These are phyloP conservation scores for Nomada goodeniana DNA, from an alignment of 2,888 invertebrate species.

Conservation along the genomic window DNA sequence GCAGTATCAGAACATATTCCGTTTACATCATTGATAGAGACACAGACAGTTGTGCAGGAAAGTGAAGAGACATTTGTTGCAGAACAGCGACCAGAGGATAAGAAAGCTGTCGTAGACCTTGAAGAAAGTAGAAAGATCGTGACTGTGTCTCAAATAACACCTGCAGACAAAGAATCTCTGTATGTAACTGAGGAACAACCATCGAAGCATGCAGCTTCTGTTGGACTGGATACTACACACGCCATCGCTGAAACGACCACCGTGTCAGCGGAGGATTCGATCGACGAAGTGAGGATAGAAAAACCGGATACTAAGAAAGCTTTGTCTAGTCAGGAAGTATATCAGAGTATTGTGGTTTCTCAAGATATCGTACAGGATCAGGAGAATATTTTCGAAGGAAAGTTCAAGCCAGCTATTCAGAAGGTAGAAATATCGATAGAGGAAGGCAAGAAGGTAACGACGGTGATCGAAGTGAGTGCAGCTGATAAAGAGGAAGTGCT, in stretches of 20 bases:
- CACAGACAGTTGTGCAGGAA: constrained; percentile 85
- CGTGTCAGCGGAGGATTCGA: constrained; percentile 79
- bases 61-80: constrained; percentile 84
- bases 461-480: constrained; percentile 85
- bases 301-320: constrained; percentile 71
- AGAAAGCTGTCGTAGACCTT: constrained; percentile 85
- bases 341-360: constrained; percentile 77
- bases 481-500: constrained; percentile 85
- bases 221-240: constrained; percentile 73
- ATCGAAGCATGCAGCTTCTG: constrained; percentile 67
- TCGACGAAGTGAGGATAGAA: constrained; percentile 62
- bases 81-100: constrained; percentile 76
- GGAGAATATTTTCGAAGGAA: constrained; percentile 81
- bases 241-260: constrained; percentile 84
- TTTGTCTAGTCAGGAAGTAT: constrained; percentile 67
- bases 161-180: constrained; percentile 85
- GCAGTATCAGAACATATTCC: constrained; percentile 81
- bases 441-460: constrained; percentile 83
- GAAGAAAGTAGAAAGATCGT: constrained; percentile 85
- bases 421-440: constrained; percentile 83
- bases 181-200: constrained; percentile 74
- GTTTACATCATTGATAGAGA: constrained; percentile 85
- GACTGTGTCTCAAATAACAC: constrained; percentile 83
- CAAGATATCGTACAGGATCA: constrained; percentile 79
- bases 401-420: constrained; percentile 80